Conservation (phyloP, 2,888 invertebrate genomes). For the Drosophila acutilabella region DNA sequence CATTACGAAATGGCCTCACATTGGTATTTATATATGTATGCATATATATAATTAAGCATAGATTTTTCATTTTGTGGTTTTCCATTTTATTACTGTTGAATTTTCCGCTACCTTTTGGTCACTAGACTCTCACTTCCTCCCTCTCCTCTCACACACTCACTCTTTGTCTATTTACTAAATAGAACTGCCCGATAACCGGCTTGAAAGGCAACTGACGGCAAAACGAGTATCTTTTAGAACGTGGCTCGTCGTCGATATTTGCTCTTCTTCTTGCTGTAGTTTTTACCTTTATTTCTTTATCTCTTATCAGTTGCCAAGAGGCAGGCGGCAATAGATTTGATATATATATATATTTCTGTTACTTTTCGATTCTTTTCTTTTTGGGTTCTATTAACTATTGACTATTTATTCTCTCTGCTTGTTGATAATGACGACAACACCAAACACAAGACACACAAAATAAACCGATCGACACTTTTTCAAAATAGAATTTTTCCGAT, state of each 20-base stretch:
- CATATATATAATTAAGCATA: conserved; percentile 18
- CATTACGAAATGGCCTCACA: conserved; percentile 63
- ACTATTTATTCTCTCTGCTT: conserved; percentile 31
- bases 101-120: conserved; percentile 19
- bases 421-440: conserved; percentile 23
- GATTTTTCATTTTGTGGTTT: conserved; percentile 19
- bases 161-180: neutral
- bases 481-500: conserved; percentile 30
- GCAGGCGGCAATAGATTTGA: conserved; percentile 35
- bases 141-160: neutral
- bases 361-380: conserved; percentile 42
- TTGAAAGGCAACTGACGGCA: conserved; percentile 45
- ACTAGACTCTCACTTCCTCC: conserved; percentile 1
- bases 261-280: neutral
- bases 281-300: conserved; percentile 37
- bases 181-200: conserved; percentile 45
- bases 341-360: conserved; percentile 34
- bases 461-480: conserved; percentile 11
- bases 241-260: conserved; percentile 26
- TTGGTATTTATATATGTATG: neutral
- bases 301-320: conserved; percentile 37
- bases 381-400: conserved; percentile 16
- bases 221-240: conserved; percentile 23
- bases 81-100: conserved; percentile 6
- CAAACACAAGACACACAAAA: conserved; percentile 10